These are phyloP conservation scores for Tetrao urogallus DNA, from an alignment of 2,113 vertebrate genomes.

Conservation along the genomic window DNA sequence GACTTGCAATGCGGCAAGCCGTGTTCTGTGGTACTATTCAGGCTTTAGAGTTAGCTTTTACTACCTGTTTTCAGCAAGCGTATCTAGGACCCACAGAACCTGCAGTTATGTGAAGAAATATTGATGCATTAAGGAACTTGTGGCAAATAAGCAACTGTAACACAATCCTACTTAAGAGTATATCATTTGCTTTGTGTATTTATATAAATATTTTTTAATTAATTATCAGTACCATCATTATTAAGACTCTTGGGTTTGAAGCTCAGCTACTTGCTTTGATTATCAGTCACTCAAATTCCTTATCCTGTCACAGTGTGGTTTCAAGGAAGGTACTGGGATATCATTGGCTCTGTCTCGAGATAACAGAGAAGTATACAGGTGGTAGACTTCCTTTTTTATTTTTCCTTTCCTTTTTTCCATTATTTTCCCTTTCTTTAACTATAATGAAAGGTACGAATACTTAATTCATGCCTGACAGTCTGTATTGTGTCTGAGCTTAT, in stretches of 20 bases:
- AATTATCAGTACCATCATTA: neutral
- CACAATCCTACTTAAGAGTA: neutral
- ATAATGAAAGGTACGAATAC: neutral
- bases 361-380: neutral
- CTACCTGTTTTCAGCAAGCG: neutral
- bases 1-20: neutral
- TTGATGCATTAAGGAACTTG: rapidly evolving
- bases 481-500: neutral
- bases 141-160: neutral
- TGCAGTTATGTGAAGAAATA: neutral
- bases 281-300: neutral
- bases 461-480: neutral
- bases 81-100: neutral
- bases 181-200: neutral
- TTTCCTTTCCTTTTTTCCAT: neutral
- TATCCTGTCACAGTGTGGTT: neutral
- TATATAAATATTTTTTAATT: neutral
- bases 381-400: neutral
- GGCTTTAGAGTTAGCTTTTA: neutral
- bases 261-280: neutral
- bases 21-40: neutral
- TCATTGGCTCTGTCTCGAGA: neutral
- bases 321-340: neutral
- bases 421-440: neutral
- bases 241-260: neutral